Conservation (phyloP, 64 coral and sea anemone genomes). For the Actinia equina region DNA sequence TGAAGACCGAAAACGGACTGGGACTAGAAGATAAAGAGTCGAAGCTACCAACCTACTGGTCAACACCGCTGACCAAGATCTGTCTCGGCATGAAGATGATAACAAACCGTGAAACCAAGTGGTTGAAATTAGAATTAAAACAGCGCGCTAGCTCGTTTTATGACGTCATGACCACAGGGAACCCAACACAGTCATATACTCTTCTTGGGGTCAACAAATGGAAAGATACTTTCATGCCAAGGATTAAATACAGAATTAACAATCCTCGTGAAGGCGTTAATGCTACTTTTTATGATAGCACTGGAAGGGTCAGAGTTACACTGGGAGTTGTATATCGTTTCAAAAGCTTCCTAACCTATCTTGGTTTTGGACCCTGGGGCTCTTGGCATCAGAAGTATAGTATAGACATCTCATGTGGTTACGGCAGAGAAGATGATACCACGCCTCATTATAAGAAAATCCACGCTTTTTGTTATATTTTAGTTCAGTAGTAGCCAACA, state of each 20-base stretch:
- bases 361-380: neutral
- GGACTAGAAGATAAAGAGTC: neutral
- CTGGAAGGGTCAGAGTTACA: neutral
- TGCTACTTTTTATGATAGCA: neutral
- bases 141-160: neutral
- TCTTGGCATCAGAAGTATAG: neutral
- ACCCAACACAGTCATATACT: neutral
- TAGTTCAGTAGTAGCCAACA: neutral
- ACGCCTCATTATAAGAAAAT: neutral
- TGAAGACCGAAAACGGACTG: neutral
- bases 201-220: neutral
- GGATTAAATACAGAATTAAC: neutral
- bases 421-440: neutral
- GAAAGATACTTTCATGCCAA: neutral
- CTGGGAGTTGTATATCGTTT: neutral
- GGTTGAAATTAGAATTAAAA: constrained; percentile 1
- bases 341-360: neutral
- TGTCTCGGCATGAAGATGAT: constrained; percentile 10
- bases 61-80: constrained; percentile 28
- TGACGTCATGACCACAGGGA: constrained; percentile 1
- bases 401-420: neutral
- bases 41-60: constrained; percentile 10
- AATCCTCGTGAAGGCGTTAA: neutral
- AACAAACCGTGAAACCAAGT: neutral
- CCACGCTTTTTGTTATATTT: constrained; percentile 1